Evolutionary conservation across 1,140 invertebrate species (phyloP).

Genomic region (Lepidurus couesii): DNA sequence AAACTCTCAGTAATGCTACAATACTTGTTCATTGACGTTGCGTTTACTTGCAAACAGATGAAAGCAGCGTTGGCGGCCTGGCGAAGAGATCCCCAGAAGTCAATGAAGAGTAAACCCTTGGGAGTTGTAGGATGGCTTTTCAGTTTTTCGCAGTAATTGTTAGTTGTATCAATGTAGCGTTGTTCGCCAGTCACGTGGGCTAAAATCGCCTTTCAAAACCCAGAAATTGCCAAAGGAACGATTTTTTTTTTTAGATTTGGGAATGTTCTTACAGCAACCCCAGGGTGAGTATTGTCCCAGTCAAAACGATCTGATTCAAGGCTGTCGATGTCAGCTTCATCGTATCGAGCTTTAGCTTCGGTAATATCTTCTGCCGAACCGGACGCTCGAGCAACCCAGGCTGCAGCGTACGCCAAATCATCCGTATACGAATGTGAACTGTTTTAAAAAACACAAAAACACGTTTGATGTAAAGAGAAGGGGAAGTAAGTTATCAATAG

Average conservation of each 20-base stretch:
- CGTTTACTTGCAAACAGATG: conserved; percentile 46
- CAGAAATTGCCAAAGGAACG: conserved; percentile 27
- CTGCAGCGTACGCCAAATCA: conserved; percentile 57
- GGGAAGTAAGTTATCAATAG: too few species aligned
- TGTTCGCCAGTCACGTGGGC: conserved; percentile 45
- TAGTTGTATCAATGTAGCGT: conserved; percentile 48
- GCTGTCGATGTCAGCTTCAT: conserved; percentile 48
- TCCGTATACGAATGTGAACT: conserved; percentile 55
- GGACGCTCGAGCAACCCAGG: conserved; percentile 58
- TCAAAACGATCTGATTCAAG: conserved; percentile 45
- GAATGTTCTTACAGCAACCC: conserved; percentile 49
- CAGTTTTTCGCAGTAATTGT: conserved; percentile 51
- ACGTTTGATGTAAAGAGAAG: too few species aligned
- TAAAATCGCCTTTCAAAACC: conserved; percentile 45
- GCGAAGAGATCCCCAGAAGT: conserved; percentile 53
- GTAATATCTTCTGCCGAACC: conserved; percentile 50
- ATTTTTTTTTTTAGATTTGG: not conserved
- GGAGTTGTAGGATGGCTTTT: conserved; percentile 49
- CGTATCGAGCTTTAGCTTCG: conserved; percentile 51
- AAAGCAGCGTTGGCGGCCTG: conserved; percentile 56
- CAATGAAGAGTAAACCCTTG: conserved; percentile 53
- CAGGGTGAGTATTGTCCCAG: conserved; percentile 56
- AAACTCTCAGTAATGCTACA: too few species aligned
- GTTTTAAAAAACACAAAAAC: not conserved
- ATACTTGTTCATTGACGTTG: too few species aligned